phyloP scores from a whole-genome alignment of 2,888 invertebrate species.

The Callinectes sapidus region DNA sequence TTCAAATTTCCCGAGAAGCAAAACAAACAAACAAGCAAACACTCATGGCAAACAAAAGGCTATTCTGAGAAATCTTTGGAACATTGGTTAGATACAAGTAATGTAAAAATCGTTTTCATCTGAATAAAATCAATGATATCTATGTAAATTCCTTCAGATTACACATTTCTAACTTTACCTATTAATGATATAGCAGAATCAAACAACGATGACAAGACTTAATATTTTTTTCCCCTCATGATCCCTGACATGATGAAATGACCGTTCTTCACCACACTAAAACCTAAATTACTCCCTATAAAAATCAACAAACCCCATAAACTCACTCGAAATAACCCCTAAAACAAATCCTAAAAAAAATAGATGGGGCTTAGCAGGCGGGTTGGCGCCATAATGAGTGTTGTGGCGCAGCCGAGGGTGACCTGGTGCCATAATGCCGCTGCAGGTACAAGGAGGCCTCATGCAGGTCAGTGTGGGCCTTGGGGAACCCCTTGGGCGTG shows the following conservation, averaged over 20 bases:
- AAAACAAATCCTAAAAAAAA: slow-evolving; percentile 20
- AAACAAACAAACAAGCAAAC: no score
- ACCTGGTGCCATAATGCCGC: slow-evolving; percentile 59
- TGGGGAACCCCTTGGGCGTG: not conserved
- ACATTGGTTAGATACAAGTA: no score
- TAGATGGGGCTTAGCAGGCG: not conserved
- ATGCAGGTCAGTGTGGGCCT: slow-evolving; percentile 63
- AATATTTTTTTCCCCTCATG: not conserved
- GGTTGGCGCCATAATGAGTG: slow-evolving; percentile 62
- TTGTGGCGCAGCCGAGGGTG: slow-evolving; percentile 55
- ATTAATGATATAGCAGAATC: not conserved
- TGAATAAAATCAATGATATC: no score
- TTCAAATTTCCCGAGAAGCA: no score
- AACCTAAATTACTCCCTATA: not conserved
- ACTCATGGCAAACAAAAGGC: no score
- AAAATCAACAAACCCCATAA: not conserved
- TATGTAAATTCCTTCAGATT: no score
- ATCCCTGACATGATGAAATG: not conserved
- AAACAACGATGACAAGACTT: not conserved
- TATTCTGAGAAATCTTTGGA: no score
- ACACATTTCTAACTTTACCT: not conserved
- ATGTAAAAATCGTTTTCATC: no score
- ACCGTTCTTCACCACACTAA: not conserved
- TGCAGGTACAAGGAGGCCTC: slow-evolving; percentile 66
- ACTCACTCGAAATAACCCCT: not conserved